phyloP scores from a whole-genome alignment of 1,140 invertebrate genomes.

The Drosophila parvula region DNA sequence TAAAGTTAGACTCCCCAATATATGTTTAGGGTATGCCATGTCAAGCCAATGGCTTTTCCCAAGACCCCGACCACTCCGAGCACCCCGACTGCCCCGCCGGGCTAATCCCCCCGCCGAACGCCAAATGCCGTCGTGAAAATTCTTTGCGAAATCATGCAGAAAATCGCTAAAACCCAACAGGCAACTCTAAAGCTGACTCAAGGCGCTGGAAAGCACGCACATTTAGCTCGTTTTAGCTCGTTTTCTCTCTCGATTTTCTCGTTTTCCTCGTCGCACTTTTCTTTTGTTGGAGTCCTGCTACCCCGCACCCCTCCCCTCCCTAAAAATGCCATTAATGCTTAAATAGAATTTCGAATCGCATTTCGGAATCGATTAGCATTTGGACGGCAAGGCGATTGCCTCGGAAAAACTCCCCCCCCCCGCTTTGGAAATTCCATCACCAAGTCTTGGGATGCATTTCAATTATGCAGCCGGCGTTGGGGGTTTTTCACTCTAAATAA shows the following conservation, averaged over 20 bases:
- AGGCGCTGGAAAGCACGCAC: constrained; percentile 44
- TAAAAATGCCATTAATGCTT: constrained; percentile 64
- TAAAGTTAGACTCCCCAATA: not conserved
- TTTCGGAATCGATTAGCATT: constrained; percentile 62
- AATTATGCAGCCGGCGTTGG: constrained; percentile 32
- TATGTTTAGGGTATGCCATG: constrained; percentile 9
- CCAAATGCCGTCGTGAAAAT: constrained; percentile 26
- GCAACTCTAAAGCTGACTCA: constrained; percentile 26
- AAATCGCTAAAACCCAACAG: constrained; percentile 54
- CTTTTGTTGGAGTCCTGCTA: not conserved
- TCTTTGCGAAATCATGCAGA: constrained; percentile 61
- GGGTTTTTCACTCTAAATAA: not conserved
- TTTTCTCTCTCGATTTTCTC: constrained; percentile 9
- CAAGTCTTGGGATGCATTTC: constrained; percentile 31
- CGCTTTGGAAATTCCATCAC: not conserved
- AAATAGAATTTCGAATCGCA: constrained; percentile 69
- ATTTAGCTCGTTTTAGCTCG: constrained; percentile 26
- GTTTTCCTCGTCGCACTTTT: constrained; percentile 1
- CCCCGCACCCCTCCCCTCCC: not conserved
- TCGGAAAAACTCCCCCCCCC: too few relatives aligned
- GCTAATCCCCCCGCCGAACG: not conserved
- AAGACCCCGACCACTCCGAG: too few relatives aligned
- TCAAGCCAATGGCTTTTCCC: constrained; percentile 27
- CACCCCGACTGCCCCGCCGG: too few relatives aligned
- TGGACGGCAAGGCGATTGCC: not conserved